Evolutionary conservation across 2,797 vertebrate genomes (phyloP).

Genomic region (Muscicapa striata): DNA sequence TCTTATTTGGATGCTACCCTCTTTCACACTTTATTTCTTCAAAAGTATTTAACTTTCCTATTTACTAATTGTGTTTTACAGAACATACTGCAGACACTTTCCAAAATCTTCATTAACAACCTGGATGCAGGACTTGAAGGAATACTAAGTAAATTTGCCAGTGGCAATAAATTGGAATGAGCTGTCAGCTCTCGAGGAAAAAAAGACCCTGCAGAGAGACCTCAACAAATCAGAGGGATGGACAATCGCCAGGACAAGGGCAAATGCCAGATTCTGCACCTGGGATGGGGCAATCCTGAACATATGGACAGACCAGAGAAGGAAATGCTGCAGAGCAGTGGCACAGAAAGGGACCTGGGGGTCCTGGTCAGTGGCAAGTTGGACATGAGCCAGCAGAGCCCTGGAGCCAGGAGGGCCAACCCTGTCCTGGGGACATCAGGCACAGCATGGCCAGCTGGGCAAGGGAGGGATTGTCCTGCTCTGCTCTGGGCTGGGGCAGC

Average conservation of each 20-base stretch:
- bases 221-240: not conserved
- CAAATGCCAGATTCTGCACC: not conserved
- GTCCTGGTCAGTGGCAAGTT: accelerated
- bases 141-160: not conserved
- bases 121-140: not conserved
- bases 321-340: accelerated
- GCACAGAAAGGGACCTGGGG: accelerated
- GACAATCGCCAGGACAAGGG: not conserved
- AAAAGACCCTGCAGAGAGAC: not conserved
- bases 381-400: not conserved
- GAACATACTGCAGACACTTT: not conserved
- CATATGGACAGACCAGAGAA: not conserved
- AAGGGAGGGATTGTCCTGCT: not conserved
- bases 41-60: not conserved
- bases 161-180: not conserved
- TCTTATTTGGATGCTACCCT: not conserved
- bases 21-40: not conserved
- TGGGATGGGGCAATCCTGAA: not conserved
- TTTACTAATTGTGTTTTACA: not conserved
- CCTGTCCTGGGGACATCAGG: too few species aligned
- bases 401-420: not conserved
- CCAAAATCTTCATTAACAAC: not conserved
- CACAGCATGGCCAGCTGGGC: too few species aligned
- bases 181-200: not conserved
- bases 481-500: not conserved